phyloP scores from a whole-genome alignment of 2,888 invertebrate species.

The Lasius platythorax region DNA sequence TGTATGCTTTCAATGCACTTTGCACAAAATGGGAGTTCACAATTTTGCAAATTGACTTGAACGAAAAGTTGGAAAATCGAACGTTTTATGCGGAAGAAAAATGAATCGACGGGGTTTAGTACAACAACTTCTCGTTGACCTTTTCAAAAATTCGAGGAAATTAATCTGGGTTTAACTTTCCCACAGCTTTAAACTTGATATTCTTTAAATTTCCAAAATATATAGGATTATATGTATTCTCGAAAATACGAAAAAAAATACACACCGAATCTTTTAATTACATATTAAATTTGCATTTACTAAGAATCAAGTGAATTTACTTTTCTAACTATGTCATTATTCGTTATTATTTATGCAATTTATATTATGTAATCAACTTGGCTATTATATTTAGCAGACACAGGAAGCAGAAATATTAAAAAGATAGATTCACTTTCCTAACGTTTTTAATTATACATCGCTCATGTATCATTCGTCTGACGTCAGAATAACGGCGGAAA shows the following conservation, averaged over 20 bases:
- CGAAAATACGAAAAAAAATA: not conserved
- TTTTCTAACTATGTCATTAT: not conserved
- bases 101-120: not conserved
- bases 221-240: not conserved
- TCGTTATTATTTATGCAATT: not conserved
- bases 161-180: not conserved
- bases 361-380: not conserved
- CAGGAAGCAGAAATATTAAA: not conserved
- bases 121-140: not conserved
- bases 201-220: not conserved
- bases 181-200: not conserved
- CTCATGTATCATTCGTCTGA: not conserved
- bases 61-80: not conserved
- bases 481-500: not conserved
- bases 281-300: not conserved
- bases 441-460: not conserved
- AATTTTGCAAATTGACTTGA: slow-evolving; percentile 39
- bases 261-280: not conserved
- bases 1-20: slow-evolving; percentile 26
- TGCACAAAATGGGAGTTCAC: slow-evolving; percentile 25
- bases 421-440: not conserved
- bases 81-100: not conserved
- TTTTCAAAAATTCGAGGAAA: not conserved
- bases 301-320: not conserved
- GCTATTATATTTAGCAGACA: not conserved